A percentile compares a stretch with the other conserved stretches of the same genome.
These are phyloP conservation scores for Cromileptes altivelis DNA, from an alignment of 2,113 vertebrate species.

Conservation along the genomic window DNA sequence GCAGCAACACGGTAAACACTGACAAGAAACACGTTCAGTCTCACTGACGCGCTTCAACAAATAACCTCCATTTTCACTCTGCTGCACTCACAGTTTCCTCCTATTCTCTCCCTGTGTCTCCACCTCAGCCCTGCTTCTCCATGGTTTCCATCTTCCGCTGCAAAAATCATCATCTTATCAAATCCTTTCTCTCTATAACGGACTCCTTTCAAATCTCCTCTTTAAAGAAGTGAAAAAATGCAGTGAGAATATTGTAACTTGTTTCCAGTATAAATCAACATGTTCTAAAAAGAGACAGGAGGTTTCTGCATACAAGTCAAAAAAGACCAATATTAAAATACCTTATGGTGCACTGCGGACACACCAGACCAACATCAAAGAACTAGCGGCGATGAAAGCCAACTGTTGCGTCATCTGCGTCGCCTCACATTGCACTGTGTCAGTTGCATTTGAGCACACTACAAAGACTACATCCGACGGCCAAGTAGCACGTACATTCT, in stretches of 20 bases:
- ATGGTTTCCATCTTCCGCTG: not conserved
- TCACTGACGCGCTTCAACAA: conserved; percentile 30
- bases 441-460: no score
- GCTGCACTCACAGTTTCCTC: not conserved
- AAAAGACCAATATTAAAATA: no score
- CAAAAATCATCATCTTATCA: conserved; percentile 18
- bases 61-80: conserved; percentile 23
- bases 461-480: no score
- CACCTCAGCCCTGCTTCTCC: not conserved
- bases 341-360: no score
- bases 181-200: not conserved
- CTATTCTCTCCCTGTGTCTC: not conserved
- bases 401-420: no score
- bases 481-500: no score
- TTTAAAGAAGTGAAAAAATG: not conserved
- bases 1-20: conserved; percentile 14
- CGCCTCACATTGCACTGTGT: no score
- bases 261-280: not conserved
- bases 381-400: no score
- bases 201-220: not conserved
- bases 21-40: conserved; percentile 12
- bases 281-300: not conserved
- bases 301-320: not conserved
- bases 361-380: no score
- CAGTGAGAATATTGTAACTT: not conserved